Evolutionary conservation across 2,888 invertebrate species (phyloP).

Genomic region (Andrena minutula): DNA sequence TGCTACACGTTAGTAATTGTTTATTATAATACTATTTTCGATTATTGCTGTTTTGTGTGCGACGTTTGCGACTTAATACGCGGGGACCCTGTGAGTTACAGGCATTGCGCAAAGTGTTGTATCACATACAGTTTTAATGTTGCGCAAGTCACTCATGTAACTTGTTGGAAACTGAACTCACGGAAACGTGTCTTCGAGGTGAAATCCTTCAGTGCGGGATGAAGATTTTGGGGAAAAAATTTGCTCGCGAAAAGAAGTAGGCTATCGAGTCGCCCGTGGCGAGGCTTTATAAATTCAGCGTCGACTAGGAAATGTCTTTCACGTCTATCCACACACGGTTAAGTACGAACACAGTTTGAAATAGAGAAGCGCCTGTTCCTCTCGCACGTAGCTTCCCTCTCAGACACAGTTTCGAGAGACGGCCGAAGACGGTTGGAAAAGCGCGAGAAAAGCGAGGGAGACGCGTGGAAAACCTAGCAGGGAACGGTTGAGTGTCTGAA

Average conservation of each 20-base stretch:
- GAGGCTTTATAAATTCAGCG: slow-evolving; percentile 5
- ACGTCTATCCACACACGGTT: slow-evolving; percentile 20
- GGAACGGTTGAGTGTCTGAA: slow-evolving; percentile 65
- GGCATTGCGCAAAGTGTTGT: too few species aligned
- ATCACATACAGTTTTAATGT: too few species aligned
- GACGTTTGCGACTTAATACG: too few species aligned
- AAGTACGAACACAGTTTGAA: slow-evolving; percentile 15
- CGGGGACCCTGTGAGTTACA: too few species aligned
- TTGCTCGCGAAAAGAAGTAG: slow-evolving; percentile 1
- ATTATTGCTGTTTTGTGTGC: too few species aligned
- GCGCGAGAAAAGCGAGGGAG: slow-evolving; percentile 41
- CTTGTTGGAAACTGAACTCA: not conserved
- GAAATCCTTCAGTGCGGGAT: not conserved
- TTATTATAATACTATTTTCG: too few species aligned
- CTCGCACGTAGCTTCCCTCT: slow-evolving; percentile 15
- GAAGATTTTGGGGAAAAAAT: not conserved
- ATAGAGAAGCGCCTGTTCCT: slow-evolving; percentile 21
- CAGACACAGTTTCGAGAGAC: slow-evolving; percentile 4
- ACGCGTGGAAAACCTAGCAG: slow-evolving; percentile 42
- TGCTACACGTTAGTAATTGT: too few species aligned
- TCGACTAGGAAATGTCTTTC: slow-evolving; percentile 30
- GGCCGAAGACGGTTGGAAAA: slow-evolving; percentile 16
- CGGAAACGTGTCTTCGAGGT: not conserved
- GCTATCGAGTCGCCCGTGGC: slow-evolving; percentile 9
- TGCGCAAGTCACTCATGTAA: not conserved